Evolutionary conservation across 92 coral and sea anemone species (phyloP).

Genomic region (Hydrozoanthus gracilis): DNA sequence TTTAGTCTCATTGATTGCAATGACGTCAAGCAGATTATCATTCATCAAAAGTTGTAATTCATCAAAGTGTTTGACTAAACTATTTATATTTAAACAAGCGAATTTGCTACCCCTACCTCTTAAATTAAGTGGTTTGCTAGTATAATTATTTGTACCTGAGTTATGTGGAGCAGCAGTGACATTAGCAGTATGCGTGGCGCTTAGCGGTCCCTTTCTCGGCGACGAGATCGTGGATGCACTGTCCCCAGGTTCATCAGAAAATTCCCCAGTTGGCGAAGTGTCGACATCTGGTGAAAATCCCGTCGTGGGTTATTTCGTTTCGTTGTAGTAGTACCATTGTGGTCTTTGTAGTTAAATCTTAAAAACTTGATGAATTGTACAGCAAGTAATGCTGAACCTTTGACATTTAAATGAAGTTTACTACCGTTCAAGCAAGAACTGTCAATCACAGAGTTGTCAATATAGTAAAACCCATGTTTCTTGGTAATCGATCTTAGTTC

Average conservation of each 20-base stretch:
- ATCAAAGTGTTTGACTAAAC: slow-evolving; percentile 21
- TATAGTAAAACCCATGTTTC: slow-evolving; percentile 14
- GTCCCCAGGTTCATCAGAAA: slow-evolving; percentile 8
- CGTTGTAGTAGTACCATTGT: neutral
- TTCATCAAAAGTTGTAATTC: slow-evolving; percentile 18
- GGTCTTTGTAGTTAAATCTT: neutral
- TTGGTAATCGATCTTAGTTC: slow-evolving; percentile 14
- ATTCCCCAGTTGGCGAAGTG: slow-evolving; percentile 11
- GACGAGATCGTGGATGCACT: slow-evolving; percentile 13
- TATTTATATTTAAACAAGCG: slow-evolving; percentile 17
- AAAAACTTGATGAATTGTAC: slow-evolving; percentile 28
- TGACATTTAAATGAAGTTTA: slow-evolving; percentile 49
- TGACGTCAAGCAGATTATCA: slow-evolving; percentile 33
- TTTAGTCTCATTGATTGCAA: slow-evolving; percentile 31
- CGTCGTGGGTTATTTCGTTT: neutral
- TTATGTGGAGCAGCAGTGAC: slow-evolving; percentile 7
- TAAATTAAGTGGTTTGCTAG: neutral
- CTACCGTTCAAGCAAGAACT: slow-evolving; percentile 53
- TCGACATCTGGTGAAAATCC: slow-evolving; percentile 13
- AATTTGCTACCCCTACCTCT: neutral
- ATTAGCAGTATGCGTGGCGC: neutral
- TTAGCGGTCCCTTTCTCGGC: slow-evolving; percentile 6
- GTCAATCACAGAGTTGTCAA: slow-evolving; percentile 51
- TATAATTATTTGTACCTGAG: neutral
- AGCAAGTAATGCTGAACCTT: slow-evolving; percentile 45